A percentile compares a stretch with the other conserved stretches of the same genome.
Evolutionary conservation across 1,140 invertebrate genomes (phyloP).

Genomic region (Magallana ariakensis): DNA sequence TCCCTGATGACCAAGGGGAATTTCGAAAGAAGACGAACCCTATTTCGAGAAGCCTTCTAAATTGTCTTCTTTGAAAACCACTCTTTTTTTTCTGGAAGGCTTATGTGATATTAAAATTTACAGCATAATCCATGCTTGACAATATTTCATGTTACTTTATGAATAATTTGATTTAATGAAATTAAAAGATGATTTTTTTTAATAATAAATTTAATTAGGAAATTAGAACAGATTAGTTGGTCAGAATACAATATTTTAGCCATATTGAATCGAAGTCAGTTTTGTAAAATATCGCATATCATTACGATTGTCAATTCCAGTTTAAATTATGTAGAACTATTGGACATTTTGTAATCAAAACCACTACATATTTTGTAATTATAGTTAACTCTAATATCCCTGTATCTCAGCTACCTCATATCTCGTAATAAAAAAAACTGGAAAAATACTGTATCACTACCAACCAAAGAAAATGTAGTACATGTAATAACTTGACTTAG

Average conservation of each 20-base stretch:
- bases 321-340: too few species aligned
- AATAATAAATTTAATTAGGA: too few species aligned
- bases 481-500: background rate
- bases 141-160: background rate
- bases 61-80: conserved; percentile 14
- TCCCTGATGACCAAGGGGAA: background rate
- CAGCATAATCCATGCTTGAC: conserved; percentile 22
- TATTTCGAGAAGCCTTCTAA: conserved; percentile 29
- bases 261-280: too few species aligned
- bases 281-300: too few species aligned
- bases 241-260: too few species aligned
- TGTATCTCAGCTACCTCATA: conserved; percentile 29
- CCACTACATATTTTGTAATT: background rate
- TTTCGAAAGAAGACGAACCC: conserved; percentile 16
- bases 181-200: too few species aligned
- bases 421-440: background rate
- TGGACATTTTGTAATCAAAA: background rate
- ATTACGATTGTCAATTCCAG: too few species aligned
- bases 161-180: background rate
- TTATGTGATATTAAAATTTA: conserved; percentile 17
- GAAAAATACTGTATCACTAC: background rate
- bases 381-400: background rate
- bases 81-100: conserved; percentile 8
- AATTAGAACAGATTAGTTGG: too few species aligned
- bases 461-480: background rate